Conservation (phyloP, 2,797 vertebrate species). For the Fratercula arctica region DNA sequence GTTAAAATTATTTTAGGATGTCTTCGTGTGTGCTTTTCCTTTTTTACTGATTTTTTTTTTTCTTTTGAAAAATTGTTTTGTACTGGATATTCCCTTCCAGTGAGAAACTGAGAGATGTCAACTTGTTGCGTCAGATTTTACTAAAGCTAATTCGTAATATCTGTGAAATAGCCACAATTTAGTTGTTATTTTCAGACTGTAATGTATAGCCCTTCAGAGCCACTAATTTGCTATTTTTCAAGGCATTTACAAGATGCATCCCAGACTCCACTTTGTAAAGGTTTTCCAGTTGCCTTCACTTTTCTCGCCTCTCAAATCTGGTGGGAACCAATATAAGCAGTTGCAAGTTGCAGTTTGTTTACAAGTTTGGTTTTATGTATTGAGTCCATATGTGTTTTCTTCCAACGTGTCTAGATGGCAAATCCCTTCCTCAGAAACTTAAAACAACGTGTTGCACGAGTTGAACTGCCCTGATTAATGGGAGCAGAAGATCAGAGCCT, state of each 20-base stretch:
- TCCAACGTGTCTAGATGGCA: not conserved
- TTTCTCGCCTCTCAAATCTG: not conserved
- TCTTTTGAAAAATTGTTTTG: not conserved
- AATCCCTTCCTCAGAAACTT: not conserved
- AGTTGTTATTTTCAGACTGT: not conserved
- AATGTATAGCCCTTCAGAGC: not conserved
- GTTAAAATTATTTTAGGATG: not conserved
- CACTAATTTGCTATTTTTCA: not conserved
- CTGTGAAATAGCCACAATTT: not conserved
- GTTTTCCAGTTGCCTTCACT: not conserved
- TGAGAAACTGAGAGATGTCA: not conserved
- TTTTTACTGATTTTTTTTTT: not conserved
- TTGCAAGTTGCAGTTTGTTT: not conserved
- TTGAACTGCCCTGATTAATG: not conserved
- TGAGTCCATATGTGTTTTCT: not conserved
- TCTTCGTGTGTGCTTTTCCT: not conserved
- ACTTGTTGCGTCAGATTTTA: not conserved
- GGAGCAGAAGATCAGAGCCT: not conserved
- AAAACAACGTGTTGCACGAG: fast-evolving
- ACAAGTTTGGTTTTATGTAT: not conserved
- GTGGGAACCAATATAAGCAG: not conserved
- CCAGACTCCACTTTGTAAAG: not conserved
- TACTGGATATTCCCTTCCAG: not conserved
- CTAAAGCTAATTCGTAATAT: not conserved
- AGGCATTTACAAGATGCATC: not conserved